Conservation (phyloP, 1,140 invertebrate genomes). For the Micrasema longulum region DNA sequence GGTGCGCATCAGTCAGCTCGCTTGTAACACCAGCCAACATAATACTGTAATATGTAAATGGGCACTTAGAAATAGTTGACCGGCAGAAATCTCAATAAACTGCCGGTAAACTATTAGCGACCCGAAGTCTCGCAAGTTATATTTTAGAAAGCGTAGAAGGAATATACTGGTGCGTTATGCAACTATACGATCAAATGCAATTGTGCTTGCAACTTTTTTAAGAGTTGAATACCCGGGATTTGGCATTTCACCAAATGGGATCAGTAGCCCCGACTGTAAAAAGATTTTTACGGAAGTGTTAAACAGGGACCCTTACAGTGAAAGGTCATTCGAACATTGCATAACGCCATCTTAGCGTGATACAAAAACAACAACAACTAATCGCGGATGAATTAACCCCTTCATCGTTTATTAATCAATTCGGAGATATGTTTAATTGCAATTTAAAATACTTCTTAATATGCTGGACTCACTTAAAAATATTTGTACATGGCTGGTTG, state of each 20-base stretch:
- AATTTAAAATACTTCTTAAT: no score
- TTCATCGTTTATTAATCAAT: no score
- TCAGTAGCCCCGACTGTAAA: slow-evolving; percentile 30
- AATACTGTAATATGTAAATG: neutral
- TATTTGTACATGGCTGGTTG: no score
- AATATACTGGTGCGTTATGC: slow-evolving; percentile 25
- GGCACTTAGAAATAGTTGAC: neutral
- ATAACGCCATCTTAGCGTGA: neutral
- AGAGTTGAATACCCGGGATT: slow-evolving; percentile 32
- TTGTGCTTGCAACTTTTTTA: slow-evolving; percentile 26
- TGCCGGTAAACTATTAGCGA: neutral
- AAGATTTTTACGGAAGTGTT: slow-evolving; percentile 37
- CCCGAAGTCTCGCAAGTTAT: neutral
- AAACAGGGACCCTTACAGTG: slow-evolving; percentile 17
- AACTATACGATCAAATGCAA: slow-evolving; percentile 29
- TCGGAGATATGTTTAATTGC: no score
- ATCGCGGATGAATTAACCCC: no score
- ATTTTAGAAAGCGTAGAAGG: slow-evolving; percentile 16
- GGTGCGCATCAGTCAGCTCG: no score
- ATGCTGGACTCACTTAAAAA: no score
- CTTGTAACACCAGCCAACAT: no score
- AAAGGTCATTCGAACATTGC: slow-evolving; percentile 23
- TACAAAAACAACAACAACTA: no score
- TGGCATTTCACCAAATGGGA: slow-evolving; percentile 31
- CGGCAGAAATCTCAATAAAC: neutral